Conservation (phyloP, 2,797 vertebrate genomes). For the Alauda arvensis region DNA sequence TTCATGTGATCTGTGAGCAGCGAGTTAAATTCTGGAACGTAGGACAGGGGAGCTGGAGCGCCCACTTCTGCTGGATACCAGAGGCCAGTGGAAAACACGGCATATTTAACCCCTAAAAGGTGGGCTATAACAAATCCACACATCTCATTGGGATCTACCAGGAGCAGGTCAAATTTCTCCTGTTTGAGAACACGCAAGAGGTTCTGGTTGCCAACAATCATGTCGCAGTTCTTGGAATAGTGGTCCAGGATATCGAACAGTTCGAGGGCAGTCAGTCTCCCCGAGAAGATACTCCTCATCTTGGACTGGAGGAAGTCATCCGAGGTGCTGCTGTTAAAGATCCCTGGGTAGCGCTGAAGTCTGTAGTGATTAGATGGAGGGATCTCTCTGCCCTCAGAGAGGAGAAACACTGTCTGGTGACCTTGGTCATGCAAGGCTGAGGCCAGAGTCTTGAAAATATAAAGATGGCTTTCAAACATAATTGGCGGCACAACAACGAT, state of each 20-base stretch:
- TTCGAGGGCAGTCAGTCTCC: conserved; percentile 89
- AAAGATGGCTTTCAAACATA: conserved; percentile 99
- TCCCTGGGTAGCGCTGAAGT: conserved; percentile 91
- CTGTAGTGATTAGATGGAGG: conserved; percentile 86
- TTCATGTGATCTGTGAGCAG: conserved; percentile 94
- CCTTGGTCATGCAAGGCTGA: conserved; percentile 88
- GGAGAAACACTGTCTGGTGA: conserved; percentile 90
- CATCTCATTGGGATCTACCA: conserved; percentile 98
- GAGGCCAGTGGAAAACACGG: conserved; percentile 95
- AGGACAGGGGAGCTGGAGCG: conserved; percentile 91
- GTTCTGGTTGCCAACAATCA: conserved; percentile 85
- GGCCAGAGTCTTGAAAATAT: conserved; percentile 97
- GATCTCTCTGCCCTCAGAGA: conserved; percentile 92
- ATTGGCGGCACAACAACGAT: conserved; percentile 95
- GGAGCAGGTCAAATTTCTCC: conserved; percentile 90
- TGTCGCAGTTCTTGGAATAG: conserved; percentile 95
- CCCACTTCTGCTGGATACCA: conserved; percentile 98
- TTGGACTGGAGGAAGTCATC: conserved; percentile 96
- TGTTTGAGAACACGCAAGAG: conserved; percentile 85
- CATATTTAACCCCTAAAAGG: conserved; percentile 89
- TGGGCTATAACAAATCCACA: conserved; percentile 97
- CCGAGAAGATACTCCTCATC: conserved; percentile 96
- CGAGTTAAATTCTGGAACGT: conserved; percentile 98
- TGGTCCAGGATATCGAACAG: conserved; percentile 96
- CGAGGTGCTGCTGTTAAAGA: conserved; percentile 94